Base-by-base conservation (phyloP, 2,113 vertebrate species). In the Pachypanchax playfairii region DNA sequence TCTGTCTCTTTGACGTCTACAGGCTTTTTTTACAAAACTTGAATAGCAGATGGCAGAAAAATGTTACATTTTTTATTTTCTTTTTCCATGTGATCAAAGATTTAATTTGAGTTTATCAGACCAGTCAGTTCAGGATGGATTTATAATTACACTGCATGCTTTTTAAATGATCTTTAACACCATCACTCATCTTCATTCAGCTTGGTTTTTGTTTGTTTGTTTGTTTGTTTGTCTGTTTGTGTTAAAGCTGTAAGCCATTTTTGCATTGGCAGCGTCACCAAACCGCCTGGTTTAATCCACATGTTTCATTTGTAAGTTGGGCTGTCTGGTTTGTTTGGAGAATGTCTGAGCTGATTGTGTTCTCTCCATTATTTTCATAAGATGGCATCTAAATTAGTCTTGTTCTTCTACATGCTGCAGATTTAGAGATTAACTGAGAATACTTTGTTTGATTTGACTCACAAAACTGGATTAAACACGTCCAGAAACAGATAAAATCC, bases 291-390 rank as follows among this genome's bases (percentile, higher is more conserved):
- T 31, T 68, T 49, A 41, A 22, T 55, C 58, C 44, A 55, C 42
- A 15, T 42, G 25, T 28, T 54, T 73, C 57, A 80, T 58, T 58
- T 73, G 72, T 92, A 77, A 33, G 31, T 50, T 51, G 65, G 53
- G 52, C 89, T 79, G 79, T 92, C 55, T 91, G 81, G 68, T 79
- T 81, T 89, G 81, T 94, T 63, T 89, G 77, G 62, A 71, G 36
- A 70, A 52, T 18, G 70, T 61, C 69, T 77, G 35, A 72, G 60
- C 93, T 95, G 94, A 96, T 95, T 94, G 92, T 96, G 93, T 96
- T 96, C 92, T 95, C 93, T 4, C 53, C 20, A 68, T 77, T 79
- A 79, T 89, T 92, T 94, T 91, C 94, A 93, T 93, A 93, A 94
- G 95, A 92, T 90, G 93, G 91, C 91, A 88, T 68, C 59, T 70